Evolutionary conservation across 1,140 invertebrate genomes (phyloP).

Genomic region (Hypothenemus hampei): DNA sequence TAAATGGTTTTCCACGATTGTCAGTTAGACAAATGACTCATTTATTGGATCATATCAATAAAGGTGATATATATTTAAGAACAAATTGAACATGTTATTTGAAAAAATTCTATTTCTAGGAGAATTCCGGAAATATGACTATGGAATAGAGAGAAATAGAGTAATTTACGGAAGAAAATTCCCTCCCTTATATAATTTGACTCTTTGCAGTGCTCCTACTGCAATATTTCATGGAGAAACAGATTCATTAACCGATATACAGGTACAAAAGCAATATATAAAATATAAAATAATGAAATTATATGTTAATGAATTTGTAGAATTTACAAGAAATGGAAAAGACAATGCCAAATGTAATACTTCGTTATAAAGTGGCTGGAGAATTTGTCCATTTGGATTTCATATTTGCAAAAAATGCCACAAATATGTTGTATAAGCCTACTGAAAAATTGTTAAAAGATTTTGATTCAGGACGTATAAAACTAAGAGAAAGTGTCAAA

Average conservation of each 20-base stretch:
- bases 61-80: slow-evolving; percentile 1
- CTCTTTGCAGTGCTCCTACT: slow-evolving; percentile 1
- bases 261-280: slow-evolving; percentile 3
- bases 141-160: slow-evolving; percentile 11
- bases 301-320: slow-evolving; percentile 3
- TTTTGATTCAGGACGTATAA: slow-evolving; percentile 13
- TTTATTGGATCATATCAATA: slow-evolving; percentile 12
- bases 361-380: slow-evolving; percentile 5
- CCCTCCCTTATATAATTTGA: slow-evolving; percentile 10
- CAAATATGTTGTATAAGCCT: slow-evolving; percentile 14
- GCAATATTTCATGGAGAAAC: slow-evolving; percentile 12
- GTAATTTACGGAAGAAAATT: slow-evolving; percentile 8
- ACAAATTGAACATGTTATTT: background rate
- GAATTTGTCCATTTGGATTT: slow-evolving; percentile 20
- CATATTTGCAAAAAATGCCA: slow-evolving; percentile 16
- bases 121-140: slow-evolving; percentile 17
- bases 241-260: background rate
- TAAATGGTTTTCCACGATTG: background rate
- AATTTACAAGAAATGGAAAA: background rate
- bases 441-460: slow-evolving; percentile 15
- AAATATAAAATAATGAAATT: background rate
- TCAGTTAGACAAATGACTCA: background rate
- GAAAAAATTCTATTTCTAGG: slow-evolving; percentile 9
- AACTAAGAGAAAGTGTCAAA: no score
- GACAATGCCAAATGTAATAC: slow-evolving; percentile 7